Conservation (phyloP, 1,140 invertebrate genomes). For the Venturia canescens region DNA sequence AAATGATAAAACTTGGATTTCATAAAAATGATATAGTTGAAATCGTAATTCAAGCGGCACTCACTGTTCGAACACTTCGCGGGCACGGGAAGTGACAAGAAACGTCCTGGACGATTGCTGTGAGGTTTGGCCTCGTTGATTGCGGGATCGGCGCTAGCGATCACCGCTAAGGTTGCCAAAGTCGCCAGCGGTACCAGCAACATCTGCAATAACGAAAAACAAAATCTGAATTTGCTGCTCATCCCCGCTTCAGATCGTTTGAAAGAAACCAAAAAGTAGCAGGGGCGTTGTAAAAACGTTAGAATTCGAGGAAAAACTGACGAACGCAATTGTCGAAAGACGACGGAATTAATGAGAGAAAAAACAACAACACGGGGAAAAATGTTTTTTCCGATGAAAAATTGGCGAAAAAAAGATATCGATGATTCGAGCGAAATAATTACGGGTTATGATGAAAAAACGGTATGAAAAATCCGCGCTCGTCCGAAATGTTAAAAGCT, state of each 20-base stretch:
- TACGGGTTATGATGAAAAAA: neutral
- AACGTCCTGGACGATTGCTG: slow-evolving; percentile 81
- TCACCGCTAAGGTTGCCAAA: slow-evolving; percentile 63
- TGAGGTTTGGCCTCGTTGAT: slow-evolving; percentile 74
- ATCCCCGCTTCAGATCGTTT: no score
- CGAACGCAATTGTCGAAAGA: neutral
- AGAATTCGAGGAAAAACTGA: neutral
- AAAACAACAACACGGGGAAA: neutral
- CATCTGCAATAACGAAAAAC: slow-evolving; percentile 66
- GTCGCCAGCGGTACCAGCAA: slow-evolving; percentile 69
- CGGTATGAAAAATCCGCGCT: neutral
- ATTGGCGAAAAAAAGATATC: no score
- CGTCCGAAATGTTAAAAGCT: neutral
- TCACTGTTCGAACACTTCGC: slow-evolving; percentile 90
- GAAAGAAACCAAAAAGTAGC: no score
- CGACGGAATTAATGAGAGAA: neutral
- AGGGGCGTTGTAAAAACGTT: neutral
- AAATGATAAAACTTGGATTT: no score
- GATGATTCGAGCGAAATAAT: no score
- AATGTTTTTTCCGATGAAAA: no score
- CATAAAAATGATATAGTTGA: no score
- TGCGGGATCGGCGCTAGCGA: slow-evolving; percentile 68
- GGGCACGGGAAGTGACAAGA: slow-evolving; percentile 86
- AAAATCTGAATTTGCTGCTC: no score
- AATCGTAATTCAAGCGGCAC: slow-evolving; percentile 67